Conservation (phyloP, 1,140 invertebrate species). For the Zaprionus capensis region DNA sequence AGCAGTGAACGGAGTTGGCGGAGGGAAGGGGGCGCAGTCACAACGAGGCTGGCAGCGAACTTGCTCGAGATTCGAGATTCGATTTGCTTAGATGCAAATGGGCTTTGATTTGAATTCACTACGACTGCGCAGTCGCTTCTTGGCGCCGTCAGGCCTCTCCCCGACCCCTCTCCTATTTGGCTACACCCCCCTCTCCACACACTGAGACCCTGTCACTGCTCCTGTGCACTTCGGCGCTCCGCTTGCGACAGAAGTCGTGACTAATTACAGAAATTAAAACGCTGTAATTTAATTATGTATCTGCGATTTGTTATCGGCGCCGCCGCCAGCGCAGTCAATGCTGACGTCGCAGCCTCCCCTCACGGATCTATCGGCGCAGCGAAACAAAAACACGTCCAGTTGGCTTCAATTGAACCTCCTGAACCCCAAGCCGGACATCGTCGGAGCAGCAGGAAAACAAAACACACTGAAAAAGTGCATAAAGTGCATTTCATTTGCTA, state of each 20-base stretch:
- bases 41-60: slow-evolving; percentile 15
- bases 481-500: slow-evolving; percentile 59
- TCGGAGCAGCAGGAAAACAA: slow-evolving; percentile 3
- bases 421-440: slow-evolving; percentile 18
- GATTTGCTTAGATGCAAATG: slow-evolving; percentile 55
- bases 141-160: slow-evolving; percentile 54
- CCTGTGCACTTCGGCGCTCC: background rate
- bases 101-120: slow-evolving; percentile 43
- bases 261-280: slow-evolving; percentile 85
- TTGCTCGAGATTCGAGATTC: slow-evolving; percentile 45
- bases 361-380: slow-evolving; percentile 13
- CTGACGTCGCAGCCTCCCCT: slow-evolving; percentile 28
- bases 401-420: slow-evolving; percentile 12
- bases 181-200: slow-evolving; percentile 3
- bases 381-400: slow-evolving; percentile 21
- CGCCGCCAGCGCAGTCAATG: slow-evolving; percentile 45
- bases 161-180: background rate
- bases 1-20: background rate
- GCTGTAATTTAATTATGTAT: slow-evolving; percentile 85
- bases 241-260: slow-evolving; percentile 75
- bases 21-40: background rate
- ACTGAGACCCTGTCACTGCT: slow-evolving; percentile 5
- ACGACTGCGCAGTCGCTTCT: slow-evolving; percentile 34
- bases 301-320: slow-evolving; percentile 82
- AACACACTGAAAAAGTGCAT: slow-evolving; percentile 21